These are phyloP conservation scores for Microctonus aethiopoides DNA, from an alignment of 2,888 invertebrate genomes.

Conservation along the genomic window DNA sequence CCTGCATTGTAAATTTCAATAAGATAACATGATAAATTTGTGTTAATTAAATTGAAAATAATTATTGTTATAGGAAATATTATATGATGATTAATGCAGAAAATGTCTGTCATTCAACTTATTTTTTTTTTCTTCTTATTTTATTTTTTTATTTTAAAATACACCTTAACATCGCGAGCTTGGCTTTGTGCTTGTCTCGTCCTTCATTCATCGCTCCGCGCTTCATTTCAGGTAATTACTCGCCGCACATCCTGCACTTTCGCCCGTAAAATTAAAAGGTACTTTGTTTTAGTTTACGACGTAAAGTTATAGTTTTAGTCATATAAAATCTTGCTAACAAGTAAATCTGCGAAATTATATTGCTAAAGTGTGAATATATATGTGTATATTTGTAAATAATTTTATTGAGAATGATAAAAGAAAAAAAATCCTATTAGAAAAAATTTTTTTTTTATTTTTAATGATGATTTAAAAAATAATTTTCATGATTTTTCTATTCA, in stretches of 20 bases:
- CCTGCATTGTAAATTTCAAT: neutral
- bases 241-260: conserved; percentile 28
- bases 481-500: too few species aligned
- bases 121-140: too few species aligned
- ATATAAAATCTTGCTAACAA: conserved; percentile 40
- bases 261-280: conserved; percentile 44
- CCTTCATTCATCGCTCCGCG: conserved; percentile 20
- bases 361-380: conserved; percentile 33
- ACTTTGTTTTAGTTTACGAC: conserved; percentile 37
- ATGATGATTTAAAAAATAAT: too few species aligned
- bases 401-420: neutral
- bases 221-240: conserved; percentile 45
- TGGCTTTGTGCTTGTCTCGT: neutral
- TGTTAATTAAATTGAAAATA: too few species aligned
- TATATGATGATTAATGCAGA: too few species aligned
- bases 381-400: too few species aligned
- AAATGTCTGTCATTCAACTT: too few species aligned
- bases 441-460: too few species aligned
- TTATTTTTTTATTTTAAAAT: too few species aligned
- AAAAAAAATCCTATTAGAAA: too few species aligned
- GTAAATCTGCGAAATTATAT: conserved; percentile 36
- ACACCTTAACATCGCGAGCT: conserved; percentile 35
- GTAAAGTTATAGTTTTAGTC: conserved; percentile 39
- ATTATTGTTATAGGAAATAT: too few species aligned
- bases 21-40: too few species aligned